These are phyloP conservation scores for Danaus chrysippus DNA, from an alignment of 2,888 invertebrate species.

Conservation along the genomic window DNA sequence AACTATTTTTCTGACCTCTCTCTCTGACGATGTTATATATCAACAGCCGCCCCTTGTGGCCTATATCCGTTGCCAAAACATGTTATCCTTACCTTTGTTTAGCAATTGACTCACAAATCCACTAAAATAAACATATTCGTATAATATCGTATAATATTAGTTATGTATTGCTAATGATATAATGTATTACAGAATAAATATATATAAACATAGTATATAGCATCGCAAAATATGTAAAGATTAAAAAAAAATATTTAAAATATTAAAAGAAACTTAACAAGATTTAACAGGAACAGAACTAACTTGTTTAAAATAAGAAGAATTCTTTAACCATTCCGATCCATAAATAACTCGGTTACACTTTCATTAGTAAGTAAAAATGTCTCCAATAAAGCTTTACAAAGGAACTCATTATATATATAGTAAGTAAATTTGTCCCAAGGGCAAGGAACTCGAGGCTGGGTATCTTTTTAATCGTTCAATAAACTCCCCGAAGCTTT, in stretches of 20 bases:
- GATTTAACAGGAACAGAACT: no score
- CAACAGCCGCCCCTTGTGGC: constrained; percentile 24
- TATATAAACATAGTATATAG: no score
- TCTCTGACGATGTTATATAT: constrained; percentile 21
- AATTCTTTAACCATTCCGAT: background rate
- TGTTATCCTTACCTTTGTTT: constrained; percentile 26
- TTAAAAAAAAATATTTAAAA: background rate
- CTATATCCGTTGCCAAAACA: constrained; percentile 28
- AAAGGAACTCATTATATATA: constrained; percentile 33
- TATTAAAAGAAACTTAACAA: no score
- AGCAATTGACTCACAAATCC: constrained; percentile 28
- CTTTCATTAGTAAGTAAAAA: constrained; percentile 21
- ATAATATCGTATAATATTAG: constrained; percentile 4
- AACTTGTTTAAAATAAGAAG: background rate
- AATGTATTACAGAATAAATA: no score
- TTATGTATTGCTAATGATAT: no score
- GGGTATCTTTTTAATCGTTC: constrained; percentile 38
- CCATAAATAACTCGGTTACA: background rate
- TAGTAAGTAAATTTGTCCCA: constrained; percentile 34
- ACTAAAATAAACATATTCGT: constrained; percentile 17
- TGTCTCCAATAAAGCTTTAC: constrained; percentile 27
- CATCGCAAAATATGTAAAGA: background rate
- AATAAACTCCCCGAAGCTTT: constrained; percentile 34
- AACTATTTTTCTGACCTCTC: constrained; percentile 12
- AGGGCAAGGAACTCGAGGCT: constrained; percentile 30